Conservation (phyloP, 2,888 invertebrate species). For the Campopleginae sp. region DNA sequence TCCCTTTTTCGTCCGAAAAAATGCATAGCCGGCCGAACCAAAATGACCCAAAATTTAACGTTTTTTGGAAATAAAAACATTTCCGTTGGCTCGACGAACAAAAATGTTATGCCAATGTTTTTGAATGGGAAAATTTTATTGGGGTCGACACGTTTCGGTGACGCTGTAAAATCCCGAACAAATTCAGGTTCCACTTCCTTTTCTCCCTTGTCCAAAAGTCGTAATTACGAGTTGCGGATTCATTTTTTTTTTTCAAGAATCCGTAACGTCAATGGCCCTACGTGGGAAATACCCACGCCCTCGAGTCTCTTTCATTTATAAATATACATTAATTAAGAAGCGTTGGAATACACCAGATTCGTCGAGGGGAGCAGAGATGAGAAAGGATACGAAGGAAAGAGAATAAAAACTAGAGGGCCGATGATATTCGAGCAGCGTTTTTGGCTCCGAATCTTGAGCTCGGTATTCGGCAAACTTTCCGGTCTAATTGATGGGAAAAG, state of each 20-base stretch:
- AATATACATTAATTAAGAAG: neutral
- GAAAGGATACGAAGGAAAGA: slow-evolving; percentile 5
- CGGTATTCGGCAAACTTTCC: slow-evolving; percentile 26
- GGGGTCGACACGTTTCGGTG: neutral
- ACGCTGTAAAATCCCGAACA: neutral
- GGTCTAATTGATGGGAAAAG: neutral
- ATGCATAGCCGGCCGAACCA: no score
- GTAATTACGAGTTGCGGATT: slow-evolving; percentile 47
- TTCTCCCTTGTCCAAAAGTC: slow-evolving; percentile 48
- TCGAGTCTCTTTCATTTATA: neutral
- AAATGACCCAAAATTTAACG: no score
- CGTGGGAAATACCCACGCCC: slow-evolving; percentile 44
- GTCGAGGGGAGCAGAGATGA: neutral
- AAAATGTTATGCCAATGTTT: no score
- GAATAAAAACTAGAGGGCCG: slow-evolving; percentile 11
- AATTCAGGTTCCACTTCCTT: slow-evolving; percentile 59
- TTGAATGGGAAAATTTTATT: no score
- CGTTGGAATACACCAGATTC: neutral
- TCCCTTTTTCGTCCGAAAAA: no score
- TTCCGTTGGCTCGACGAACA: no score
- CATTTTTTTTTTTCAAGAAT: slow-evolving; percentile 24
- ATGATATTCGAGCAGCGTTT: slow-evolving; percentile 46
- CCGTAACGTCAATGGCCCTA: slow-evolving; percentile 40
- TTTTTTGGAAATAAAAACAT: no score
- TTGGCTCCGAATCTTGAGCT: slow-evolving; percentile 20